Evolutionary conservation across 2,797 vertebrate species (phyloP).

Genomic region (Artibeus jamaicensis): DNA sequence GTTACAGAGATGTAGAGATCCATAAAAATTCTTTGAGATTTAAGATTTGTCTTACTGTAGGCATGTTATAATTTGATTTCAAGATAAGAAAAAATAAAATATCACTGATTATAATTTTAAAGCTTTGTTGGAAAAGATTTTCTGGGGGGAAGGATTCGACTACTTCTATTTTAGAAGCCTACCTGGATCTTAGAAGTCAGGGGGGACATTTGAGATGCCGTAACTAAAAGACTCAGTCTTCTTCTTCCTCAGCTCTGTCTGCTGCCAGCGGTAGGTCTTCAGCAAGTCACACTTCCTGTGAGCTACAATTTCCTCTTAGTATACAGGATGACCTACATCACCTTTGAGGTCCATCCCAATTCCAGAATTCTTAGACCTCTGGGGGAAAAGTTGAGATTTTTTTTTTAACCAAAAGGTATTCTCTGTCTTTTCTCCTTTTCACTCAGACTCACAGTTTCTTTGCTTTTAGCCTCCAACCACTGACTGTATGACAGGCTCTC

Average conservation of each 20-base stretch:
- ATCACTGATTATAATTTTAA: not conserved
- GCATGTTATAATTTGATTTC: not conserved
- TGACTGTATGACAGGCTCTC: not conserved
- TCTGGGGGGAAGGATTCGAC: fast-evolving
- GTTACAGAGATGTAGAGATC: not conserved
- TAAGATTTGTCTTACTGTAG: not conserved
- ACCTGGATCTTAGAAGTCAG: not conserved
- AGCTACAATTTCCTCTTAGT: not conserved
- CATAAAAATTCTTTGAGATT: not conserved
- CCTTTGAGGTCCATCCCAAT: not conserved
- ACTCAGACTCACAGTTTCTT: not conserved
- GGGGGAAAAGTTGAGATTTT: not conserved
- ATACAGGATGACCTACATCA: not conserved
- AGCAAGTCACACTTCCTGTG: not conserved
- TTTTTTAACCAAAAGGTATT: not conserved
- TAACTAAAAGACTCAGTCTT: fast-evolving
- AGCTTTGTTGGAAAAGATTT: not conserved
- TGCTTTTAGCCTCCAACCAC: not conserved
- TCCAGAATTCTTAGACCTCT: not conserved
- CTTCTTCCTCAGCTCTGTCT: not conserved
- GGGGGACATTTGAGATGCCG: not conserved
- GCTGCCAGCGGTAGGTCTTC: fast-evolving
- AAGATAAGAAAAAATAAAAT: not conserved
- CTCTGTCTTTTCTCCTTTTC: not conserved
- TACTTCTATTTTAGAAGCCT: not conserved